Conservation (phyloP, 2,797 vertebrate genomes). For the Sebastes itinus region DNA sequence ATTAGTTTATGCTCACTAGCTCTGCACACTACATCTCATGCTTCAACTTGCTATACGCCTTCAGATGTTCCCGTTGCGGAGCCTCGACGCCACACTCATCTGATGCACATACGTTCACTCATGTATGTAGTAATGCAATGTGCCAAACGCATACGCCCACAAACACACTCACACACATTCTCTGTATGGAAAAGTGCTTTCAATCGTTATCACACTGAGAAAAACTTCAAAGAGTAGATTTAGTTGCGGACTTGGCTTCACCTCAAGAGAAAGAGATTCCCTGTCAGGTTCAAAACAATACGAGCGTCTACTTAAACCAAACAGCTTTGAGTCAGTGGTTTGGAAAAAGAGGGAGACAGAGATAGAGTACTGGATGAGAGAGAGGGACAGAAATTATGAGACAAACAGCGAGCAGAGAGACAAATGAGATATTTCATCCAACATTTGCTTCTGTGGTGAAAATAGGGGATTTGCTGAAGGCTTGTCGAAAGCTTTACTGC, state of each 20-base stretch:
- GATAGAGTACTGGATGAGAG: not conserved
- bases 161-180: not conserved
- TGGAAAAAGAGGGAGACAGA: not conserved
- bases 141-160: conserved; percentile 30
- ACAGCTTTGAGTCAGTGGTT: conserved; percentile 19
- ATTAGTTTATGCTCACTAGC: conserved; percentile 60
- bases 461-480: conserved; percentile 21
- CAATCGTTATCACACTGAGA: conserved; percentile 5
- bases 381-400: not conserved
- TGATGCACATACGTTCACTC: conserved; percentile 29
- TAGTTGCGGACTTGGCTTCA: conserved; percentile 16
- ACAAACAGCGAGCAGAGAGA: conserved; percentile 11
- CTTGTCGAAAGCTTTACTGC: conserved; percentile 25
- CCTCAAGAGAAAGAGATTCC: conserved; percentile 30
- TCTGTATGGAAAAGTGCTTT: not conserved
- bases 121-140: conserved; percentile 36
- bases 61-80: conserved; percentile 60
- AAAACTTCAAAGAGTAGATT: conserved; percentile 36
- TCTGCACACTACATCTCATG: conserved; percentile 47
- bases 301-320: not conserved
- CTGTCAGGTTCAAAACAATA: conserved; percentile 14
- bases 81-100: conserved; percentile 20
- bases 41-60: conserved; percentile 58
- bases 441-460: conserved; percentile 34
- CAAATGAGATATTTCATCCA: conserved; percentile 29